A percentile compares a stretch with the other conserved stretches of the same genome.
phyloP scores from a whole-genome alignment of 2,113 vertebrate genomes.

The Egretta garzetta region DNA sequence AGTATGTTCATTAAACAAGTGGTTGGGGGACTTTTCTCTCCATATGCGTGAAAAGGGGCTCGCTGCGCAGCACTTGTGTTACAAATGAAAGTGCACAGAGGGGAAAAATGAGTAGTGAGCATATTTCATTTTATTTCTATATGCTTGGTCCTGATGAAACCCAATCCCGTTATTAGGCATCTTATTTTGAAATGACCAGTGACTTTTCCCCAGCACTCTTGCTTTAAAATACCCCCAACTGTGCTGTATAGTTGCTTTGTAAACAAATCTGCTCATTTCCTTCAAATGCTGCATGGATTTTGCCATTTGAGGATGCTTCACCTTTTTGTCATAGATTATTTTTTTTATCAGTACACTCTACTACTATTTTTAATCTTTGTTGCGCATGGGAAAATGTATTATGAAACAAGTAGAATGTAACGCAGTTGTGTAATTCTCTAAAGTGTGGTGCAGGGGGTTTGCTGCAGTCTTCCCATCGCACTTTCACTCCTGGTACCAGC shows the following conservation, averaged over 20 bases:
- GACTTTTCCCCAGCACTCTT: not conserved
- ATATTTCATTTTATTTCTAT: not conserved
- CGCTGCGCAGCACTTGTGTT: rapidly evolving
- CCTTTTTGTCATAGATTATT: not conserved
- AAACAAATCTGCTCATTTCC: not conserved
- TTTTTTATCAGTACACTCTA: not conserved
- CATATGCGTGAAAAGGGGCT: rapidly evolving
- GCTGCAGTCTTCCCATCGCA: rapidly evolving
- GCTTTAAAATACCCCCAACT: rapidly evolving
- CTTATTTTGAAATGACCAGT: not conserved
- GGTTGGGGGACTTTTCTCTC: too few relatives aligned
- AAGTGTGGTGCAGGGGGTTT: not conserved
- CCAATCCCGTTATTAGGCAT: not conserved
- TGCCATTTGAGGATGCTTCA: not conserved
- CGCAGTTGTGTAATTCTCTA: not conserved
- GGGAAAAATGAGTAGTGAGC: too few relatives aligned
- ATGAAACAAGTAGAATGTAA: not conserved
- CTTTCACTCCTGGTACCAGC: not conserved
- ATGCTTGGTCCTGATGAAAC: not conserved
- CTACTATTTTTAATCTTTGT: not conserved
- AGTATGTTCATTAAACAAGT: rapidly evolving
- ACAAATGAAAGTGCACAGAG: rapidly evolving
- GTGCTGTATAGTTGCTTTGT: rapidly evolving
- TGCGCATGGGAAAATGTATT: not conserved
- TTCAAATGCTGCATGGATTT: not conserved